Base-by-base conservation (phyloP, 2,113 vertebrate species). In the Otolemur garnettii region DNA sequence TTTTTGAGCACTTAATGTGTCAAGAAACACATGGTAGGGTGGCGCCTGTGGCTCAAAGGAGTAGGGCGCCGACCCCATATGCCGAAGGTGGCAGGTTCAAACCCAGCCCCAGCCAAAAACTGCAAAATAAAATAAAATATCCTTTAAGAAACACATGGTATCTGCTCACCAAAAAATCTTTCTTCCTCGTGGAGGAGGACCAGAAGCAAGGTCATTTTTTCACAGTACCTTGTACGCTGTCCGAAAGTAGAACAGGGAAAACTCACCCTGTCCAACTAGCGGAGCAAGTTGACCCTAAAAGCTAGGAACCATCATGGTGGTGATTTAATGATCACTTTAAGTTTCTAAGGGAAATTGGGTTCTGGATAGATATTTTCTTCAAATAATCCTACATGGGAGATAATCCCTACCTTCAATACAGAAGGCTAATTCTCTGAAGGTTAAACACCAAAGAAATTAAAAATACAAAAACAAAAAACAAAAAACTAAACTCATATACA, bases 311-410 rank as follows among this genome's bases (percentile, higher is more conserved):
- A 28, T 82, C 4, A 68, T 10, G 8, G 30, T n/a, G 4, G 8
- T 72, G 1, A 82, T 66, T 91, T 88, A 84, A 50, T 71, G 38
- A 35, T 62, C 13, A 64, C 26, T 42, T 53, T 88, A 60, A 77
- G 26, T 24, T 35, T 10, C 4, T 33, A 4, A 59, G 26, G 80
- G 7, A 90, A n/a, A 24, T 38, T 28, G 13, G 26, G 57, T 93
- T 59, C 64, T 87, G 24, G 4, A 45, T 72, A 87, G 4, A 55
- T 78, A 87, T 69, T 84, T 96, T 92, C 21, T 94, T 66, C 28
- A 83, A 53, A 35, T 55, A 69, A 82, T 85, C 18, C 1, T 17
- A 87, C 1, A n/a, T 5, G 68, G 8, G 45, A 50, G 0, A 21
- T 85, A 24, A 35, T n/a, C 5, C 50, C 3, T 50, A 11, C 50